Percentiles rank a stretch among this genome's conserved stretches.
Evolutionary conservation across 2,888 invertebrate genomes (phyloP).

Genomic region (Ochropleura plecta): DNA sequence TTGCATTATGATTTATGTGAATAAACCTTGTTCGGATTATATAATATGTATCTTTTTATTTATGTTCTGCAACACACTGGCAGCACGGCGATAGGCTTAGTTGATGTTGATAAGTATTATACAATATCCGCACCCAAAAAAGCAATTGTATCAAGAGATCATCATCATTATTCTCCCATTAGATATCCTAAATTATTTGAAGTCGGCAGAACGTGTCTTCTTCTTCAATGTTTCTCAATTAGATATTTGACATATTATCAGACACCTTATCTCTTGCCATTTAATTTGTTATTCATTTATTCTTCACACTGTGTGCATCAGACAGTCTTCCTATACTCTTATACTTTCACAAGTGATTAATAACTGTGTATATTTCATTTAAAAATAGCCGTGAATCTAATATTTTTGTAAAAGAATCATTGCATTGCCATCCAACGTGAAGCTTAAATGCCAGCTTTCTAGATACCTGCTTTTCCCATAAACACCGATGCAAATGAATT

Average conservation of each 20-base stretch:
- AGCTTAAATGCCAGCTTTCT: neutral
- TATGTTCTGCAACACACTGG: neutral
- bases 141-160: neutral
- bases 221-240: too few relatives aligned
- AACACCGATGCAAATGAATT: neutral
- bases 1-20: neutral
- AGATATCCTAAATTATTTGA: too few relatives aligned
- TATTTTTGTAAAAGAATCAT: neutral
- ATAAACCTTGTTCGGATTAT: neutral
- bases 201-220: too few relatives aligned
- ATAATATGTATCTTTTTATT: neutral
- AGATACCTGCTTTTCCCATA: neutral
- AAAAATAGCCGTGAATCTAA: too few relatives aligned
- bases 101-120: neutral
- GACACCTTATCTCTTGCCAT: too few relatives aligned
- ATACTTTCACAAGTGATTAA: too few relatives aligned
- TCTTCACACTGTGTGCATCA: too few relatives aligned
- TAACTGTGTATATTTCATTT: too few relatives aligned
- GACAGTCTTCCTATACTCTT: too few relatives aligned
- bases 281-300: too few relatives aligned
- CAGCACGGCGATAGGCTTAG: neutral
- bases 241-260: too few relatives aligned
- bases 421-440: neutral
- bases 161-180: too few relatives aligned
- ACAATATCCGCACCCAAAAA: neutral